Conservation (phyloP, 2,797 vertebrate species). For the Momotus momota region DNA sequence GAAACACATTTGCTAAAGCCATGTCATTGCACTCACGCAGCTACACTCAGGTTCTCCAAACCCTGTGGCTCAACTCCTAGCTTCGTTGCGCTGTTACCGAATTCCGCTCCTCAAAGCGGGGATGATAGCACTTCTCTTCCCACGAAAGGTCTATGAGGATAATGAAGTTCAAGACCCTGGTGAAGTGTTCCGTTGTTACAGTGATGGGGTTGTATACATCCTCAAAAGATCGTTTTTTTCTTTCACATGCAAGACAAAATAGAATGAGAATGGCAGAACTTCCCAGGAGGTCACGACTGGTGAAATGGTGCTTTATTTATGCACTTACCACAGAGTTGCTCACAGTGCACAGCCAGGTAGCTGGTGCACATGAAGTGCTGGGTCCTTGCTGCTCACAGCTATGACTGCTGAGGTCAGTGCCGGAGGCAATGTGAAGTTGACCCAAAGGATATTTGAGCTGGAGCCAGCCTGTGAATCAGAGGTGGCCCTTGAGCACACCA, state of each 20-base stretch:
- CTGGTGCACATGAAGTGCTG: rapidly evolving
- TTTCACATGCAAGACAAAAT: not conserved
- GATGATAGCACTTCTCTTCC: not conserved
- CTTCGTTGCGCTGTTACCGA: not conserved
- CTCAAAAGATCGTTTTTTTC: not conserved
- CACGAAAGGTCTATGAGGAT: rapidly evolving
- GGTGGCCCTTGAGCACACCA: not conserved
- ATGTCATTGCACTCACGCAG: not conserved
- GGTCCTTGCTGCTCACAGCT: rapidly evolving
- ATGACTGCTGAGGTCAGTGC: not conserved
- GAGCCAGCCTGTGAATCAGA: not conserved
- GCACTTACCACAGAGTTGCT: not conserved
- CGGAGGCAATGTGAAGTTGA: not conserved
- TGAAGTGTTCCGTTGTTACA: not conserved
- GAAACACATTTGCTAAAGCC: not conserved
- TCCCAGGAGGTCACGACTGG: not conserved
- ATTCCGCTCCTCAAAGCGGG: not conserved
- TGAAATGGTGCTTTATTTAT: not conserved
- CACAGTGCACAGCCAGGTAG: not conserved
- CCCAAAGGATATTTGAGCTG: not conserved
- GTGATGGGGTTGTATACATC: not conserved
- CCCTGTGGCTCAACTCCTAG: not conserved
- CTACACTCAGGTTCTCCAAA: not conserved
- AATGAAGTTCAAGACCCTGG: not conserved
- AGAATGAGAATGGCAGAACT: not conserved